A percentile compares a stretch with the other conserved stretches of the same genome.
phyloP scores from a whole-genome alignment of 1,140 invertebrate species.

The Marisa cornuarietis region DNA sequence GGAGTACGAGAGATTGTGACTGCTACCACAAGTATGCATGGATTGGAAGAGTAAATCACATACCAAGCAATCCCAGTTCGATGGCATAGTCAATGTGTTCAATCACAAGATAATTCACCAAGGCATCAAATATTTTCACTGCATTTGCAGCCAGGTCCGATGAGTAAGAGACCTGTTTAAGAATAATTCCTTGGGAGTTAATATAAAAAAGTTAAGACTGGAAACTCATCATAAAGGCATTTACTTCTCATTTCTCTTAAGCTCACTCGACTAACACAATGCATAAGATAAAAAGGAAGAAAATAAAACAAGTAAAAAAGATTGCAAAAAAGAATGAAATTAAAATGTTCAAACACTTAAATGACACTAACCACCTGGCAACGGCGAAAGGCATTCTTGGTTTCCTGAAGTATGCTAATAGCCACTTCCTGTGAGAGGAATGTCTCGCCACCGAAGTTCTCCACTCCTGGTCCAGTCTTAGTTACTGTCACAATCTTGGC shows the following conservation, averaged over 20 bases:
- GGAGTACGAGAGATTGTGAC: neutral
- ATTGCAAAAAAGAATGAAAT: too few species aligned
- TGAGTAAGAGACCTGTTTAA: slow-evolving; percentile 79
- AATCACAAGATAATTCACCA: slow-evolving; percentile 85
- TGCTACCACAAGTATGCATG: neutral
- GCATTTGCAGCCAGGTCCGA: slow-evolving; percentile 84
- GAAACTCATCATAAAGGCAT: neutral
- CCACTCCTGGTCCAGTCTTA: slow-evolving; percentile 88
- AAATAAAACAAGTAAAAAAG: neutral
- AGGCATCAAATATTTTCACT: slow-evolving; percentile 84
- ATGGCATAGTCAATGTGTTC: slow-evolving; percentile 97
- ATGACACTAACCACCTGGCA: slow-evolving; percentile 77
- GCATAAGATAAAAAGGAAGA: neutral
- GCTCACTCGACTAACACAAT: neutral
- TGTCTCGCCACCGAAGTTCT: slow-evolving; percentile 96
- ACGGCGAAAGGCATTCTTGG: slow-evolving; percentile 88
- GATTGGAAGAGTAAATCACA: neutral
- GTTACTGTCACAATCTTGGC: slow-evolving; percentile 89
- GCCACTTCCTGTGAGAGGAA: slow-evolving; percentile 97
- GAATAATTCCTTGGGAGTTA: slow-evolving; percentile 23
- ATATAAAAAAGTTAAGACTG: neutral
- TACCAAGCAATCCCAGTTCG: slow-evolving; percentile 86
- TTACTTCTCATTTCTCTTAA: neutral
- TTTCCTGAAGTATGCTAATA: slow-evolving; percentile 90
- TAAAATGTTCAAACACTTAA: too few species aligned